Percentiles rank a stretch among this genome's conserved stretches.
These are phyloP conservation scores for Aphelinus certus DNA, from an alignment of 1,140 invertebrate species.

Conservation along the genomic window DNA sequence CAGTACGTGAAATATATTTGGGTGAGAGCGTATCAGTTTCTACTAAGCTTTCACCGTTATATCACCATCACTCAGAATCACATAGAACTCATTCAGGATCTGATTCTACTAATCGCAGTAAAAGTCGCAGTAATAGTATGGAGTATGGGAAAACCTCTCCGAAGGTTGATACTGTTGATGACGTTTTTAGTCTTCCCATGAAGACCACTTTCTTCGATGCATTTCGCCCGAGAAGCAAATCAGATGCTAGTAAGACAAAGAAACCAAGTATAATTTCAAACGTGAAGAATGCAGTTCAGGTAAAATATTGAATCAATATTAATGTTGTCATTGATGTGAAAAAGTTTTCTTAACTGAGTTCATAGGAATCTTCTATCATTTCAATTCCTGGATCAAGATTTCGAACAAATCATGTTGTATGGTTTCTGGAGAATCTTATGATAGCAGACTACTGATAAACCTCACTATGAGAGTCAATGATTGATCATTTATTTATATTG, in stretches of 20 bases:
- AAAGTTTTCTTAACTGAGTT: too few relatives aligned
- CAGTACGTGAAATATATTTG: slow-evolving; percentile 55
- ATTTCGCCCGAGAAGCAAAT: slow-evolving; percentile 84
- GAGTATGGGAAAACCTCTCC: slow-evolving; percentile 70
- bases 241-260: slow-evolving; percentile 74
- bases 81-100: slow-evolving; percentile 57
- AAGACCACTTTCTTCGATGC: slow-evolving; percentile 83
- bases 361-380: too few relatives aligned
- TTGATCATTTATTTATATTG: too few relatives aligned
- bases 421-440: too few relatives aligned
- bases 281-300: slow-evolving; percentile 81
- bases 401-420: too few relatives aligned
- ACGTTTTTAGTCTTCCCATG: slow-evolving; percentile 75
- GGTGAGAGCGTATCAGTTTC: slow-evolving; percentile 58
- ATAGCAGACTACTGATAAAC: too few relatives aligned
- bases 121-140: slow-evolving; percentile 70
- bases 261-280: slow-evolving; percentile 80
- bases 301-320: slow-evolving; percentile 51
- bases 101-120: slow-evolving; percentile 66
- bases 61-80: slow-evolving; percentile 53
- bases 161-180: slow-evolving; percentile 65
- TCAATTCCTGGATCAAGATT: too few relatives aligned
- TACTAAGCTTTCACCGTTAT: slow-evolving; percentile 58
- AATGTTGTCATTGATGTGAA: too few relatives aligned
- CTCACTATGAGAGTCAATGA: too few relatives aligned